Conservation (phyloP, 2,888 invertebrate species). For the Theretra japonica region DNA sequence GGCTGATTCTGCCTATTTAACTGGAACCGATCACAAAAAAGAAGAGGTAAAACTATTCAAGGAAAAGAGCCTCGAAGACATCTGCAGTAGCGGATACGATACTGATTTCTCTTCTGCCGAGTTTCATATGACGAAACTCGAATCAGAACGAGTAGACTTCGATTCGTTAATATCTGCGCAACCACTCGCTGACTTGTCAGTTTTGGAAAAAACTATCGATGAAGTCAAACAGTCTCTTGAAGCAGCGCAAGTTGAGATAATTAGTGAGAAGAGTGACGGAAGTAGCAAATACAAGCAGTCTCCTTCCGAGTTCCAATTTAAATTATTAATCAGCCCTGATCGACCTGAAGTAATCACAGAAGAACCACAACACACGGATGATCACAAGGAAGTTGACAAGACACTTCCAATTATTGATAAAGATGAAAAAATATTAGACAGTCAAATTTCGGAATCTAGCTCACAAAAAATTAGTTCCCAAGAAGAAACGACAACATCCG, state of each 20-base stretch:
- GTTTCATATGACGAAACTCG: slow-evolving; percentile 83
- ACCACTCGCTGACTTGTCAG: slow-evolving; percentile 80
- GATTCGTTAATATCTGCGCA: slow-evolving; percentile 81
- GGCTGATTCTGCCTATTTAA: slow-evolving; percentile 80
- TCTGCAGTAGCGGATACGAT: slow-evolving; percentile 88
- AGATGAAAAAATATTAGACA: slow-evolving; percentile 59
- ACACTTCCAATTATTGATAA: slow-evolving; percentile 49
- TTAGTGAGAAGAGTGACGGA: slow-evolving; percentile 86
- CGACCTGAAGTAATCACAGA: slow-evolving; percentile 85
- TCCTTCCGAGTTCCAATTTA: slow-evolving; percentile 90
- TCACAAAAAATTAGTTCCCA: slow-evolving; percentile 74
- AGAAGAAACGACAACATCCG: slow-evolving; percentile 80
- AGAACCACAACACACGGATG: slow-evolving; percentile 80
- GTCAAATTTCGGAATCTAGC: slow-evolving; percentile 73
- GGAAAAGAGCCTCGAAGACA: slow-evolving; percentile 86
- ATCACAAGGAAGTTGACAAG: slow-evolving; percentile 59
- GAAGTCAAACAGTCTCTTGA: slow-evolving; percentile 89
- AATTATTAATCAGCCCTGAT: slow-evolving; percentile 83
- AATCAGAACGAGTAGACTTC: slow-evolving; percentile 78
- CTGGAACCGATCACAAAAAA: slow-evolving; percentile 75
- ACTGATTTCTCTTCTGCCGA: slow-evolving; percentile 87
- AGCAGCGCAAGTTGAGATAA: slow-evolving; percentile 88
- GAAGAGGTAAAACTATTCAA: slow-evolving; percentile 77
- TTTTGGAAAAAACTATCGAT: slow-evolving; percentile 88
- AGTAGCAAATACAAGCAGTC: slow-evolving; percentile 89